Base-by-base conservation (phyloP, 1,140 invertebrate genomes). In the roundworm (Caenorhabditis elegans) region DNA sequence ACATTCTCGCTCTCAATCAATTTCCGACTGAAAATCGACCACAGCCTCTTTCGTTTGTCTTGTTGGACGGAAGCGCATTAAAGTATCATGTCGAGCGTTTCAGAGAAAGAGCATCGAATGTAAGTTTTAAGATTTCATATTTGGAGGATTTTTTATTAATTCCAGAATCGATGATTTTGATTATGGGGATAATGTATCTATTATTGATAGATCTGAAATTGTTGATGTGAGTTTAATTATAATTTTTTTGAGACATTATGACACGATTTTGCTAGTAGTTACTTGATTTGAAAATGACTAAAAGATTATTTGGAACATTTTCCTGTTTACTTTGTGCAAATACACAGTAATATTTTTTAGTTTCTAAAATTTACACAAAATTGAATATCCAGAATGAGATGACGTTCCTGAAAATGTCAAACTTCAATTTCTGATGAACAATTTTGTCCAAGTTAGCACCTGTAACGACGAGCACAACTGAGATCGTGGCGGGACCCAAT, bases 21-120 rank as follows among this genome's bases (percentile, higher is more conserved):
- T 70, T 70, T 70, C 34, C 19, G 60, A 70, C 60, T 39, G 60
- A 70, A 70, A 70, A 70, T 22, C 60, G 60, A 70, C 60, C 10
- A 19, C 34, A 70, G 19, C 34, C 15, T 15, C 39, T 19, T 34
- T 43, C 3, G 11, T 15, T 31, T 34, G 26, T 15, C 15, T 43
- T 24, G 53, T 17, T 28, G 13, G 34, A 70, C 60, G 60, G 60
- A 70, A 70, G 43, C 39, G 34, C 31, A 70, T 22, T 39, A 70
- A 39, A 70, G 34, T 17, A 70, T 11, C 60, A 70, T 70, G 60
- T 70, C 60, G 34, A 43, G 17, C 19, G 60, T 39, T 70, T 70
- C 60, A 34, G 60, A 43, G n/a, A 70, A 70, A 28, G 60, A 70
- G 28, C 28, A 31, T 17, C 3, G 2, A n/a, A 22, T 70, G 60